Evolutionary conservation across 2,888 invertebrate species (phyloP), one percentile per base, ranked within the genome.

Genomic region (Prosopocoilus inquinatus): DNA sequence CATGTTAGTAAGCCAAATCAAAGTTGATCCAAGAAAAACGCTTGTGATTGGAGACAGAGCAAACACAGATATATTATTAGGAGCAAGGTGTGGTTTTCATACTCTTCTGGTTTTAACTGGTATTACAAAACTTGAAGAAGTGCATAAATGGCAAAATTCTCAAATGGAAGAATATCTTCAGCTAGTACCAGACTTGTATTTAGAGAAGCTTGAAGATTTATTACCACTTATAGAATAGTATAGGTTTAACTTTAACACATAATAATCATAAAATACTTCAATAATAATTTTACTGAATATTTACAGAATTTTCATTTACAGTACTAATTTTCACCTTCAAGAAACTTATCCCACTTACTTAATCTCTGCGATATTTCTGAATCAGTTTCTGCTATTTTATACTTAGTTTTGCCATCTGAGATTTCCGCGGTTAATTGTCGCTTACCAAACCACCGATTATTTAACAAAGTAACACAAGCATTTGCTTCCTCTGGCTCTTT

Each of bases 371-470:
- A 85, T 20, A 88, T 85, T 73, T 96, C 91, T 46, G 89, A 88
- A 71, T 94, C 94, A 0, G 96, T 94, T 80, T 98, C 98, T 50
- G 86, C 86, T 68, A 96, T 86, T 75, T 89, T 87, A 63, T 60
- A 77, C 75, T 95, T 97, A 0, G 94, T 94, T 74, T 90, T 90
- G 12, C 98, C 98, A 79, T 99, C 96, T 94, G 95, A 98, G 61
- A 90, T 87, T 72, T 90, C 89, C 2, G 96, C 97, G 2, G 83
- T 84, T 28, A 99, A 83, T 75, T 89, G 85, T 36, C 92, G 81
- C 72, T 94, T 88, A 7, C 91, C 92, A 79, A 96, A 96, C 85
- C 90, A 94, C 36, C 97, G 82, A 1, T 92, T 91, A 75, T 96
- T 90, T 71, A 98, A 84, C 63, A 94, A 84, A 64, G 84, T 83